A percentile compares a stretch with the other conserved stretches of the same genome.
phyloP scores from a whole-genome alignment of 2,888 invertebrate species.

The Atrina japonica region DNA sequence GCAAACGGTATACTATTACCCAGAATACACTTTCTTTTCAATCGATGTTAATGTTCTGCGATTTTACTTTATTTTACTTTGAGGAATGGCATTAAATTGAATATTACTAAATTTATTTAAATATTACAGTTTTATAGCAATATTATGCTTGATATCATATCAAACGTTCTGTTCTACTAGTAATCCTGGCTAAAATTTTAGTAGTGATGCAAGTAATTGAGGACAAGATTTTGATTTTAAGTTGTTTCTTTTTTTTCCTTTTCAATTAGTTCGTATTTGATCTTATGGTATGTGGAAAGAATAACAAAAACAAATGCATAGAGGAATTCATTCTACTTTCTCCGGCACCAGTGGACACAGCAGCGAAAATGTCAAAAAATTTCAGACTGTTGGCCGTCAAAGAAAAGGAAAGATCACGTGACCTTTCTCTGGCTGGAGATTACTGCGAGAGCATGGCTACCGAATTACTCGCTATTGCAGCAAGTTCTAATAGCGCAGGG shows the following conservation, averaged over 20 bases:
- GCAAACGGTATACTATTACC: no score
- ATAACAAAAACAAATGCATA: slow-evolving; percentile 95
- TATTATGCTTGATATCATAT: no score
- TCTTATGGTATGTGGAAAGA: slow-evolving; percentile 97
- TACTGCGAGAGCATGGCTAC: slow-evolving; percentile 99
- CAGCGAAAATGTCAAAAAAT: slow-evolving; percentile 95
- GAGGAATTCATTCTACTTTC: slow-evolving; percentile 99
- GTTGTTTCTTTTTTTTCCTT: neutral
- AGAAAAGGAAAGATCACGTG: slow-evolving; percentile 98
- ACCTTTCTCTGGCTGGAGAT: slow-evolving; percentile 95
- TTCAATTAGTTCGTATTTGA: slow-evolving; percentile 93
- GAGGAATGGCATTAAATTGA: no score
- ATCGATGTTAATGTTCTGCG: no score
- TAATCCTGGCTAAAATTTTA: no score
- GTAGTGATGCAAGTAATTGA: no score
- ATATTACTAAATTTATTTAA: no score
- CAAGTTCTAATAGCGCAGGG: slow-evolving; percentile 96
- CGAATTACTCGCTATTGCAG: slow-evolving; percentile 94
- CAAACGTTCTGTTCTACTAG: no score
- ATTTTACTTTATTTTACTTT: no score
- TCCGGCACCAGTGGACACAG: slow-evolving; percentile 99
- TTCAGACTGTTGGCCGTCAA: slow-evolving; percentile 90
- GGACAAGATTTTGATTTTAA: no score
- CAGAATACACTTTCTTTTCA: no score
- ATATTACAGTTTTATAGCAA: no score